Evolutionary conservation across 2,113 vertebrate species (phyloP).

Genomic region (Varanus salvator): DNA sequence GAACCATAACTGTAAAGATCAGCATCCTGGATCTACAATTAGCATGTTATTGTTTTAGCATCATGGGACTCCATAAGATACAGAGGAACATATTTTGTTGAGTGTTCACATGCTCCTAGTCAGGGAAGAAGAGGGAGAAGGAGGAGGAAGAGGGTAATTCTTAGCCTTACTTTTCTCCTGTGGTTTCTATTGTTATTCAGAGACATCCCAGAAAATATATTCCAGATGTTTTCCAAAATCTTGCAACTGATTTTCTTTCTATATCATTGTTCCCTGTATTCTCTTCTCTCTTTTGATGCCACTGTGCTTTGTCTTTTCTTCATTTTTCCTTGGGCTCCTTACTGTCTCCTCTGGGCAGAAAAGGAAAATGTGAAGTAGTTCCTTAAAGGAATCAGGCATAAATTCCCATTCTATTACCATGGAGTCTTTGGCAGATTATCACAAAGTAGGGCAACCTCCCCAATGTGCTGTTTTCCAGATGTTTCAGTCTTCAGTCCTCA

Average conservation of each 20-base stretch:
- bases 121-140: conserved; percentile 32
- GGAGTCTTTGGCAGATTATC: neutral
- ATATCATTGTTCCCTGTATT: conserved; percentile 58
- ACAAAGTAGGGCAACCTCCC: neutral
- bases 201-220: conserved; percentile 71
- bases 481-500: too few species aligned
- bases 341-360: neutral
- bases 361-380: neutral
- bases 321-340: neutral
- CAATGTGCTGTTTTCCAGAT: neutral
- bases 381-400: neutral
- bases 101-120: conserved; percentile 31
- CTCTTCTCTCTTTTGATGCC: conserved; percentile 24
- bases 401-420: neutral
- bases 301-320: conserved; percentile 6
- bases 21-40: neutral
- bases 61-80: neutral
- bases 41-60: neutral
- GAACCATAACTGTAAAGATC: neutral
- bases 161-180: conserved; percentile 68
- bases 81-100: conserved; percentile 57
- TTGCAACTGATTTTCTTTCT: conserved; percentile 66
- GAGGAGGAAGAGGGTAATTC: conserved; percentile 66
- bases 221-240: conserved; percentile 71
- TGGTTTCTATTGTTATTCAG: conserved; percentile 70